phyloP scores from a whole-genome alignment of 2,113 vertebrate species.

The Hiodon tergisus region DNA sequence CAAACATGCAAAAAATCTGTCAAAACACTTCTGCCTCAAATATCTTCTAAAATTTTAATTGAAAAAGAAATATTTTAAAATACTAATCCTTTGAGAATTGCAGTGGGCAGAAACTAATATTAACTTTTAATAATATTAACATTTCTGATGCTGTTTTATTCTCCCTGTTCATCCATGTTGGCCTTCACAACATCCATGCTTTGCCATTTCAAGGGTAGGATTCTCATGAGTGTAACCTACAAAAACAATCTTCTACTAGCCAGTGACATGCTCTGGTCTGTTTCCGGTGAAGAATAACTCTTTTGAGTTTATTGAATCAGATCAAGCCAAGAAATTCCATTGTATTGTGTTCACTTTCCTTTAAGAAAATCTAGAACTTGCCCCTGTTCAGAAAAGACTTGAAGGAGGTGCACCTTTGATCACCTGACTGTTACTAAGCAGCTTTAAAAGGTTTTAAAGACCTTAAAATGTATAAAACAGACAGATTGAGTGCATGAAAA shows the following conservation, averaged over 20 bases:
- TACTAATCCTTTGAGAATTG: too few species aligned
- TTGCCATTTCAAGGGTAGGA: neutral
- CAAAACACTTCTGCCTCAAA: neutral
- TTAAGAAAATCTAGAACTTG: conserved; percentile 63
- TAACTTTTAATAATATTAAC: too few species aligned
- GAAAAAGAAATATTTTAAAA: neutral
- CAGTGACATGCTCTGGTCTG: conserved; percentile 25
- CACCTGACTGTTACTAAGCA: conserved; percentile 71
- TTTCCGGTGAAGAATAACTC: conserved; percentile 40
- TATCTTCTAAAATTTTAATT: neutral
- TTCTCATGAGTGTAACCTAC: neutral
- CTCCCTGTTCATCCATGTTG: too few species aligned
- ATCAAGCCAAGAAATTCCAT: conserved; percentile 56
- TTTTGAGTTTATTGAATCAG: conserved; percentile 50
- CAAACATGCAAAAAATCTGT: conserved; percentile 13
- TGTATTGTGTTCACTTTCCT: conserved; percentile 48
- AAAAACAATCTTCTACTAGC: too few species aligned
- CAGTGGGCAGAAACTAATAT: too few species aligned
- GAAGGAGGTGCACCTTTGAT: conserved; percentile 66
- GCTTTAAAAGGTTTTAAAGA: conserved; percentile 65
- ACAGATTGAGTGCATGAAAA: conserved; percentile 59
- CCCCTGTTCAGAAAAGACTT: conserved; percentile 60
- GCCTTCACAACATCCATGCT: neutral
- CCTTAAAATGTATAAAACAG: conserved; percentile 61
- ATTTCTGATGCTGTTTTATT: neutral